Evolutionary conservation across 2,113 vertebrate genomes (phyloP), one percentile per base, ranked within the genome.

Genomic region (Toxotes jaculatrix): DNA sequence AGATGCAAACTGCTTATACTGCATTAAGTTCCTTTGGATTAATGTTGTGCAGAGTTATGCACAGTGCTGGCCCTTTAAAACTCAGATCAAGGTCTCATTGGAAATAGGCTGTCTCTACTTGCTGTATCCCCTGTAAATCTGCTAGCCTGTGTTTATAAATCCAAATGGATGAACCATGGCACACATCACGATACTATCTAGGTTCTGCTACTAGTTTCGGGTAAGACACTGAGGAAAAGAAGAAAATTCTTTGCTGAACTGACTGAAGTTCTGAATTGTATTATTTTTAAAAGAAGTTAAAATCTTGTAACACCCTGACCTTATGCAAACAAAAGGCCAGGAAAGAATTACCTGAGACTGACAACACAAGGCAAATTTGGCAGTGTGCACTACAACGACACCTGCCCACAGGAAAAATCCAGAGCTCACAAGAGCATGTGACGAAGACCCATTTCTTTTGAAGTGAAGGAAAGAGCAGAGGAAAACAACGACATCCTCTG

Each of bases 1-100:
- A 21, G 74, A 88, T 74, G 69, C 79, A 82, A 89, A 91, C 71
- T 84, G 83, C 84, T 86, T 88, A 67, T 73, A 88, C 60, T 86
- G 77, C 82, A 80, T 87, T 73, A 70, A 82, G 69, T 57, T 81
- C 16, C 45, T 76, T 81, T 77, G 63, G 89, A 90, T 91, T 87
- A 69, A 91, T 83, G 79, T 79, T 89, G 43, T 86, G 81, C 72
- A 80, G 80, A 82, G 80, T 81, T 88, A 91, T 88, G 82, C 61
- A 85, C 73, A 69, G 71, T 73, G 36, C 76, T 80, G 67, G 63
- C 62, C 72, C 75, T 90, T 86, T 80, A 77, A 87, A 90, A 86
- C 71, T 79, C 66, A 84, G 21, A 85, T 68, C 32, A 49, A 79
- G 68, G 72, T 77, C 61, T 74, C 32, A 43, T 36, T 81, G 83